These are phyloP conservation scores for Danio jaintianensis DNA, from an alignment of 2,797 vertebrate genomes.

Conservation along the genomic window DNA sequence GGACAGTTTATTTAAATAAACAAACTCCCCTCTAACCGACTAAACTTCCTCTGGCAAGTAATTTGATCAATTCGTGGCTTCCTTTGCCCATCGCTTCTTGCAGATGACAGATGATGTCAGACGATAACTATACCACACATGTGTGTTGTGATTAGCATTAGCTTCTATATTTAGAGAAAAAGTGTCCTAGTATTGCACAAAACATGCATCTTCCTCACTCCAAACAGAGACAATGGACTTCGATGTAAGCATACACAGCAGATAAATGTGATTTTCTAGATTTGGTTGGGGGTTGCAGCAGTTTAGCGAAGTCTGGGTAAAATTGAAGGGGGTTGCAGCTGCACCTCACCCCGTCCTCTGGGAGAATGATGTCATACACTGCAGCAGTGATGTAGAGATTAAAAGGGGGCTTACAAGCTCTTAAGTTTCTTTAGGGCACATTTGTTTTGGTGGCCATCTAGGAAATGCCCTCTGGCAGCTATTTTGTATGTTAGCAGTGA, in stretches of 20 bases:
- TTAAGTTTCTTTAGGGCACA: slow-evolving; percentile 41
- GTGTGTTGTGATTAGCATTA: neutral
- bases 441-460: slow-evolving; percentile 5
- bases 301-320: slow-evolving; percentile 46
- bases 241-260: slow-evolving; percentile 18
- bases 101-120: neutral
- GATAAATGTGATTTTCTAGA: slow-evolving; percentile 50
- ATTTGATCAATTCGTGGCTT: slow-evolving; percentile 26
- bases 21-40: slow-evolving; percentile 1
- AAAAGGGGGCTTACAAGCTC: slow-evolving; percentile 50
- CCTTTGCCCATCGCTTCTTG: slow-evolving; percentile 7
- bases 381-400: slow-evolving; percentile 72
- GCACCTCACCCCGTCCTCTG: slow-evolving; percentile 55
- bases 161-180: neutral
- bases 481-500: slow-evolving; percentile 8
- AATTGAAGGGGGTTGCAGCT: slow-evolving; percentile 60
- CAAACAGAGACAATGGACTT: neutral
- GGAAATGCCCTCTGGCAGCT: neutral
- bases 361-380: slow-evolving; percentile 76
- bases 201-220: neutral
- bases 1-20: slow-evolving; percentile 14
- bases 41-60: slow-evolving; percentile 16
- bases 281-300: slow-evolving; percentile 38
- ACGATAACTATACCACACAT: neutral
- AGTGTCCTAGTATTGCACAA: neutral